Conservation (phyloP, 2,888 invertebrate genomes). For the Elegia similella region DNA sequence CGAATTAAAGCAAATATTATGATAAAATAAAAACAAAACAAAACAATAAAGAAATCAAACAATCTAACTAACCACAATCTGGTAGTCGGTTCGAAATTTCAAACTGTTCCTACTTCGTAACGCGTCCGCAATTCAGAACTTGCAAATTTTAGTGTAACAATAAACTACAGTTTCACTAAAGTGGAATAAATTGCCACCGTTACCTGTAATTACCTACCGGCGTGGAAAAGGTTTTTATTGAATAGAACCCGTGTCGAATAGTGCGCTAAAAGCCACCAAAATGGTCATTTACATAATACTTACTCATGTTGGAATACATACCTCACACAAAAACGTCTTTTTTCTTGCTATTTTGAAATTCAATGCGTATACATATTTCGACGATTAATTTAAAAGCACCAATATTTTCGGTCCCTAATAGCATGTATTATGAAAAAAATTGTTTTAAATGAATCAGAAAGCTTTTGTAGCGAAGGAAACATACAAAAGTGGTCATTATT, state of each 20-base stretch:
- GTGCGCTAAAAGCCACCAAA: conserved; percentile 49
- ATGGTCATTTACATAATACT: conserved; percentile 50
- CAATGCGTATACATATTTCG: conserved; percentile 24
- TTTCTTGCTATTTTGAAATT: conserved; percentile 39
- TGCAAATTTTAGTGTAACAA: conserved; percentile 37
- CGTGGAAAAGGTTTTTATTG: conserved; percentile 34
- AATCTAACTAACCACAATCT: background rate
- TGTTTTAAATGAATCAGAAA: background rate
- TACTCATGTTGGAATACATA: conserved; percentile 43
- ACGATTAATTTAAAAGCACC: conserved; percentile 21
- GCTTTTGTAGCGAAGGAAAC: no score
- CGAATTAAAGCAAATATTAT: no score
- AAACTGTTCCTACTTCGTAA: conserved; percentile 39
- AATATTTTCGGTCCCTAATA: conserved; percentile 2
- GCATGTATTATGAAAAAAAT: background rate
- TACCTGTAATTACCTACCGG: conserved; percentile 36
- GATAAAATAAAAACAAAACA: no score
- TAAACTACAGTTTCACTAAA: conserved; percentile 35
- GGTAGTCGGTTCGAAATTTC: conserved; percentile 32
- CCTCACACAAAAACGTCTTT: conserved; percentile 42
- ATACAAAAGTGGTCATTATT: no score
- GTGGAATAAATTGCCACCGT: conserved; percentile 28
- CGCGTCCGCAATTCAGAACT: conserved; percentile 36
- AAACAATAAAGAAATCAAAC: background rate
- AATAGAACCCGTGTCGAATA: conserved; percentile 36